Evolutionary conservation across 2,888 invertebrate genomes (phyloP).

Genomic region (Eilema depressum): DNA sequence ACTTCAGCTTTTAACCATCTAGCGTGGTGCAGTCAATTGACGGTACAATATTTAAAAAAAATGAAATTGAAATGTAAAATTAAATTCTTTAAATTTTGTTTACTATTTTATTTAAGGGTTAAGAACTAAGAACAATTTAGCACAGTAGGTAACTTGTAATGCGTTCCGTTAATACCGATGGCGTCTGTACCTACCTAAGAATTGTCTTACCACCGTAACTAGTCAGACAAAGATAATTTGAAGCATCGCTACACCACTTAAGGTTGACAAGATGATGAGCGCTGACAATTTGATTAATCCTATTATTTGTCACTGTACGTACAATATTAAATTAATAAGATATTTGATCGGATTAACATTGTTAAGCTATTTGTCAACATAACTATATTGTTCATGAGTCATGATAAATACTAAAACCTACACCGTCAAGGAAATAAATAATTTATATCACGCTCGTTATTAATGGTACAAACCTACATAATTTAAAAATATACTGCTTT

Average conservation of each 20-base stretch:
- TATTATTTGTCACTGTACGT: conserved; percentile 56
- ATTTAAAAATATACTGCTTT: background rate
- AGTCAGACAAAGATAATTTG: conserved; percentile 41
- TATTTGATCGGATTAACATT: conserved; percentile 46
- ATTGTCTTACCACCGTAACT: conserved; percentile 28
- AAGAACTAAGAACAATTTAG: too few species aligned
- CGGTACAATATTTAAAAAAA: too few species aligned
- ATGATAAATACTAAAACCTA: background rate
- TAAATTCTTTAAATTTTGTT: too few species aligned
- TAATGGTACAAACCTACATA: background rate
- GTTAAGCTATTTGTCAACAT: conserved; percentile 44
- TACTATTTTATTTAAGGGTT: too few species aligned
- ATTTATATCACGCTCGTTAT: background rate
- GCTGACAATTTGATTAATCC: conserved; percentile 61
- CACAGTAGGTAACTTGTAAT: too few species aligned
- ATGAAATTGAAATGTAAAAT: too few species aligned
- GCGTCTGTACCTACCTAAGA: conserved; percentile 16
- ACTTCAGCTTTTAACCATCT: too few species aligned
- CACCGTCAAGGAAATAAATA: background rate
- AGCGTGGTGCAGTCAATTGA: too few species aligned
- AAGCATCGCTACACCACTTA: conserved; percentile 33
- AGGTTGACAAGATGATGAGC: conserved; percentile 54
- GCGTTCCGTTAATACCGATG: background rate
- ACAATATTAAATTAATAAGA: conserved; percentile 54
- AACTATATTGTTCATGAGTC: conserved; percentile 27